Conservation (phyloP, 1,140 invertebrate species). For the Bombus huntii region DNA sequence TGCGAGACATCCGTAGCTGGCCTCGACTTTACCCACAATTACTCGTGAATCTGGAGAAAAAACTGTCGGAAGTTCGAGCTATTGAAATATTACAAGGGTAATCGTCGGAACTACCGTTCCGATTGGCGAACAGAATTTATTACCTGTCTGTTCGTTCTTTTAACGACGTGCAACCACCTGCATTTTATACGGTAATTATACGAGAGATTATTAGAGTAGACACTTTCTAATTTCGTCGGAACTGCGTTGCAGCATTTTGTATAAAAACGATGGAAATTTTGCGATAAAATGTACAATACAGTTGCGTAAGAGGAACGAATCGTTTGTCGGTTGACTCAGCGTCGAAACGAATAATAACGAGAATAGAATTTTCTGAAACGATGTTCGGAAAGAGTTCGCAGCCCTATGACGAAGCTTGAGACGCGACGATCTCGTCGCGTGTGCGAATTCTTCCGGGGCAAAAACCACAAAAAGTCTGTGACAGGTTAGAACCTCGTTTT, state of each 20-base stretch:
- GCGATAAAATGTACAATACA: too few species aligned
- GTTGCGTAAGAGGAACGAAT: too few species aligned
- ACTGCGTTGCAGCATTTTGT: too few species aligned
- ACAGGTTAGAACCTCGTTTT: conserved; percentile 40
- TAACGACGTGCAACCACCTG: too few species aligned
- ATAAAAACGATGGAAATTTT: too few species aligned
- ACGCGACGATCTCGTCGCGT: background rate
- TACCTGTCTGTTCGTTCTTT: accelerated
- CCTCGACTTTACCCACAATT: background rate
- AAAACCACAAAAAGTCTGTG: background rate
- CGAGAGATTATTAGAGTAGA: too few species aligned
- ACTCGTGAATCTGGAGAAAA: background rate
- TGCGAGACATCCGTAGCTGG: conserved; percentile 1
- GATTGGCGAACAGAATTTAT: conserved; percentile 2
- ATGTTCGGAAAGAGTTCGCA: too few species aligned
- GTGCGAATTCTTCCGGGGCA: background rate
- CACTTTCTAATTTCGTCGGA: too few species aligned
- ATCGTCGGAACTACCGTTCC: background rate
- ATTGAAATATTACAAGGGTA: background rate
- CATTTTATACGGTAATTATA: too few species aligned
- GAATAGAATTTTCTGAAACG: background rate
- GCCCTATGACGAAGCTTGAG: background rate
- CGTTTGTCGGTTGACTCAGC: background rate
- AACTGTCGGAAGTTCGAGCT: background rate
- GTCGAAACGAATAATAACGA: too few species aligned